phyloP scores from a whole-genome alignment of 2,888 invertebrate species.

The Leptopilina drosophilae region DNA sequence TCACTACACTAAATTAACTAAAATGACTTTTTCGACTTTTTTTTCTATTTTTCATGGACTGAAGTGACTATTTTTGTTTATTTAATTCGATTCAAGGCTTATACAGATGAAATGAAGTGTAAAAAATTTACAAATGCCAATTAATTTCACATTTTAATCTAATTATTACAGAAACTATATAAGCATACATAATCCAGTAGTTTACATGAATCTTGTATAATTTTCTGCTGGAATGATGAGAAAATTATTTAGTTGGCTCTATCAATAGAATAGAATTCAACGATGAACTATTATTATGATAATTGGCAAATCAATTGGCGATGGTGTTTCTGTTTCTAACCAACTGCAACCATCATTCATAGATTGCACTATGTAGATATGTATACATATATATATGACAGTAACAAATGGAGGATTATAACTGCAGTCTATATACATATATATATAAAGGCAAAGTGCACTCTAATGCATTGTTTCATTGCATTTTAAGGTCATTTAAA shows the following conservation, averaged over 20 bases:
- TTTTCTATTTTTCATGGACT: too few species aligned
- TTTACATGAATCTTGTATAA: constrained; percentile 5
- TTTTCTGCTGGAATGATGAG: not conserved
- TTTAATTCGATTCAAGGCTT: too few species aligned
- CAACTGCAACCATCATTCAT: not conserved
- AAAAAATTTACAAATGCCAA: too few species aligned
- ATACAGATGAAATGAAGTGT: too few species aligned
- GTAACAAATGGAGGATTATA: not conserved
- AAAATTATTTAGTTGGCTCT: constrained; percentile 10
- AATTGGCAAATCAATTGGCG: constrained; percentile 10
- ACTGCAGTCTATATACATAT: not conserved
- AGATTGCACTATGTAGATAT: not conserved
- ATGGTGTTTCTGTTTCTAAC: not conserved
- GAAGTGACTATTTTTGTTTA: too few species aligned
- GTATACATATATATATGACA: not conserved
- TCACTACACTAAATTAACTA: too few species aligned
- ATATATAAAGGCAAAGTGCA: not conserved
- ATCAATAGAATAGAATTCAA: constrained; percentile 9
- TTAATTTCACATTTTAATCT: too few species aligned
- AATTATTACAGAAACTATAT: too few species aligned
- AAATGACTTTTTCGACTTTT: too few species aligned
- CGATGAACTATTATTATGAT: not conserved
- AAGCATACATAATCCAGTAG: too few species aligned
- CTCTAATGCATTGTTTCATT: constrained; percentile 3
- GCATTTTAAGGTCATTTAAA: constrained; percentile 22